A percentile compares a stretch with the other conserved stretches of the same genome.
These are phyloP conservation scores for Bellardia pandia DNA, from an alignment of 2,888 invertebrate species.

Conservation along the genomic window DNA sequence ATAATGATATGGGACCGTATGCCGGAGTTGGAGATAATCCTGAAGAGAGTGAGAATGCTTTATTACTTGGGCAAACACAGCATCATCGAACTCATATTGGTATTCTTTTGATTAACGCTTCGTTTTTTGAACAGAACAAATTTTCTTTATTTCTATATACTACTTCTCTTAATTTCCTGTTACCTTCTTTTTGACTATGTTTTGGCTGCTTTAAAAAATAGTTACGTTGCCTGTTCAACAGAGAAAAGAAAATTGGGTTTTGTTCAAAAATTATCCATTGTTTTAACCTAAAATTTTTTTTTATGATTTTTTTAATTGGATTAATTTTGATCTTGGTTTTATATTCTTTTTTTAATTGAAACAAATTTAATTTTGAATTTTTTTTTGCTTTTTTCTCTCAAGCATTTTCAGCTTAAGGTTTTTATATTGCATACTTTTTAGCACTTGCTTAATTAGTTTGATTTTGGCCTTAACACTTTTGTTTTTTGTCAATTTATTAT, in stretches of 20 bases:
- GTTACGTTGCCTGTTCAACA: conserved; percentile 38
- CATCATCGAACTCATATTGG: conserved; percentile 84
- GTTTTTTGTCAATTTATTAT: conserved; percentile 29
- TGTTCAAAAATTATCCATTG: conserved; percentile 75
- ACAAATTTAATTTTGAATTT: conserved; percentile 67
- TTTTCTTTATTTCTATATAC: conserved; percentile 66
- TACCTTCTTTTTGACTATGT: conserved; percentile 42
- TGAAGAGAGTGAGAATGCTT: conserved; percentile 85
- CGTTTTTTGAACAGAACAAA: conserved; percentile 74
- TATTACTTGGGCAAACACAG: conserved; percentile 84
- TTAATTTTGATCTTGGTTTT: conserved; percentile 50
- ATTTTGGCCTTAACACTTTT: conserved; percentile 45
- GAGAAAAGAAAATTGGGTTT: conserved; percentile 66
- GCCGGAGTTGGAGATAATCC: conserved; percentile 82
- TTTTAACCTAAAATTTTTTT: conserved; percentile 75
- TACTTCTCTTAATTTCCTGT: conserved; percentile 40
- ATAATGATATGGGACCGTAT: conserved; percentile 80
- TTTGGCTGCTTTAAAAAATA: conserved; percentile 39
- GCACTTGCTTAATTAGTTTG: conserved; percentile 41
- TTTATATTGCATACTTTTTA: conserved; percentile 47
- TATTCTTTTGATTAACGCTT: conserved; percentile 84
- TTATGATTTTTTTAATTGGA: conserved; percentile 47
- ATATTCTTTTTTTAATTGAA: conserved; percentile 52
- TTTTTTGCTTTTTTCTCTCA: conserved; percentile 25
- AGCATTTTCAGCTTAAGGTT: conserved; percentile 69